Evolutionary conservation across 2,888 invertebrate species (phyloP), one percentile per base, ranked within the genome.

Genomic region (Orthosia cruda): DNA sequence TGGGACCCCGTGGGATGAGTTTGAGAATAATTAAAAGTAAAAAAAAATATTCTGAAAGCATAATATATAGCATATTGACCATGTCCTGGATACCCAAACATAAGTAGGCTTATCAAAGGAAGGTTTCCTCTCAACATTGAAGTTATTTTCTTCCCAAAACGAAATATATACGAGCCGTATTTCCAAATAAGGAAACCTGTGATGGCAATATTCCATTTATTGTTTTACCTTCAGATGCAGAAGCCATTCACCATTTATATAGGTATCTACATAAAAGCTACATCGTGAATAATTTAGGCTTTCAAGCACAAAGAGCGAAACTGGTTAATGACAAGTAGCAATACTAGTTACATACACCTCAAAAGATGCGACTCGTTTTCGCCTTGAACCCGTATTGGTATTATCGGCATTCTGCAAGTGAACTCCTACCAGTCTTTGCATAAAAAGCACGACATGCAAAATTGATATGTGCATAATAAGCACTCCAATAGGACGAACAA

Each of bases 301-400:
- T 66, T 70, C 0, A 40, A 58, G 59, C 50, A 59, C 26, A 74
- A 70, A 54, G 65, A 61, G 50, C 49, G n/a, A 80, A 82, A 82
- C 81, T 75, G 47, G 81, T 83, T 81, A 55, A 45, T n/a, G 50
- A 18, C 57, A 73, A 62, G 54, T 59, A 2, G 57, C 16, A 62
- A 50, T 72, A 65, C 58, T 71, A 59, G 71, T 40, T 50, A 62
- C 47, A 32, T 3, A 26, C 1, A n/a, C 58, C 45, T 72, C 58
- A 75, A 75, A 81, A 79, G 72, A 81, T 65, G 74, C 47, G 62
- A 45, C 75, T 73, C 40, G 71, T 55, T 57, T 18, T 84, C 62
- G 49, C 91, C 91, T 91, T 91, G 91, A 91, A 89, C 89, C 81
- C 73, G 45, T 63, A 78, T 73, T 81, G 81, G 74, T 74, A 83